Conservation (phyloP, 2,888 invertebrate species). For the Lasioglossum marginatum region DNA sequence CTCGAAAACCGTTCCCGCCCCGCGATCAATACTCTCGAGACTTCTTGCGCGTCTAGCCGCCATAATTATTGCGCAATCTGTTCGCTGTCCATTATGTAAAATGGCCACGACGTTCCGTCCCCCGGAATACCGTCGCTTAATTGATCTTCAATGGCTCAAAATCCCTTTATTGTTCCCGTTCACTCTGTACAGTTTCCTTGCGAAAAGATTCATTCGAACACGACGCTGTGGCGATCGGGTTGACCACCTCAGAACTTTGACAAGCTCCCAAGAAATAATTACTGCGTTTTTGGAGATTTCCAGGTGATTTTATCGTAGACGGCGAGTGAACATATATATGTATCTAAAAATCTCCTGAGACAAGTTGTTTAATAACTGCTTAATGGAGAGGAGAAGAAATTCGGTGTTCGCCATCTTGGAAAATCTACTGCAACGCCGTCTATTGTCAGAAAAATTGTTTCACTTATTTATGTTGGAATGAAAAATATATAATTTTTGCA, state of each 20-base stretch:
- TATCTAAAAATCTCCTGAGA: not conserved
- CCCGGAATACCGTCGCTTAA: not conserved
- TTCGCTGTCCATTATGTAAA: slow-evolving; percentile 8
- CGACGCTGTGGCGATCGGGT: not conserved
- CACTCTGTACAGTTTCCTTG: not conserved
- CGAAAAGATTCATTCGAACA: not conserved
- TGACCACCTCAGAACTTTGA: not conserved
- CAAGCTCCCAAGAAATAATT: not conserved
- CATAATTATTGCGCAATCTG: slow-evolving; percentile 34
- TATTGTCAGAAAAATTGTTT: not conserved
- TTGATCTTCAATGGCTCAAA: not conserved
- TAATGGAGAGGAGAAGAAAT: not conserved
- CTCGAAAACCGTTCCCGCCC: not conserved
- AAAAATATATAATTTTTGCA: not conserved
- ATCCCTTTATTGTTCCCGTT: not conserved
- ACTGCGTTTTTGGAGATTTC: not conserved
- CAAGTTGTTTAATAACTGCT: not conserved
- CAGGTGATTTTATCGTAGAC: not conserved
- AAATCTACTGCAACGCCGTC: not conserved
- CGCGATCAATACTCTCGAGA: slow-evolving; percentile 19
- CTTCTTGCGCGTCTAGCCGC: slow-evolving; percentile 11
- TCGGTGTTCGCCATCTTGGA: not conserved
- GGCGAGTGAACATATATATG: not conserved
- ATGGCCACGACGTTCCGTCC: not conserved
- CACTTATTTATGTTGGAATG: too few relatives aligned